A percentile compares a stretch with the other conserved stretches of the same genome.
phyloP scores from a whole-genome alignment of 2,113 vertebrate species.

The Lycaon pictus region DNA sequence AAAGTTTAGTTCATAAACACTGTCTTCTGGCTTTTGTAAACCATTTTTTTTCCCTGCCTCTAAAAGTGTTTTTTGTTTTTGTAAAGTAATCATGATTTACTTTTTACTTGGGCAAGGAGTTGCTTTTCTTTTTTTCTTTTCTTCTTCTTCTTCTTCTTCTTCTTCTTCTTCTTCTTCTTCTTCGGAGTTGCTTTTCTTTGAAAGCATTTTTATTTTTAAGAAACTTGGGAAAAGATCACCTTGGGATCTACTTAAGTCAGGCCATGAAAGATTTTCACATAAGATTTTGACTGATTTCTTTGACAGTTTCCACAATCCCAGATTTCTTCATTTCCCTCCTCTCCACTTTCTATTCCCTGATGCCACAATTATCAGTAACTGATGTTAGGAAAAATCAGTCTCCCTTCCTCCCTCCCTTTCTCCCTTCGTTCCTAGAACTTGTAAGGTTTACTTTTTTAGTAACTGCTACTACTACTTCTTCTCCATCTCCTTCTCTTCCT shows the following conservation, averaged over 20 bases:
- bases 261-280: not conserved
- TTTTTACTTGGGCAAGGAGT: constrained; percentile 37
- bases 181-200: constrained; percentile 3
- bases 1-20: constrained; percentile 22
- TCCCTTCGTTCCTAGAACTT: not conserved
- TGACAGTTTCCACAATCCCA: not conserved
- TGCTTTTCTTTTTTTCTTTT: not conserved
- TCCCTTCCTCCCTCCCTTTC: not conserved
- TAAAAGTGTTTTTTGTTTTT: not conserved
- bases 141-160: too few relatives aligned
- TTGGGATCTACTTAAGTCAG: not conserved
- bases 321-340: constrained; percentile 16
- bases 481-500: too few relatives aligned
- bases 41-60: not conserved
- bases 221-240: not conserved
- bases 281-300: constrained; percentile 10
- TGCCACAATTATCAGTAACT: not conserved
- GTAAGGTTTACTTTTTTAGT: not conserved
- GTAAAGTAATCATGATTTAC: not conserved
- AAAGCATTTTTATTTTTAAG: constrained; percentile 33
- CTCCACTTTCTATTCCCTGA: not conserved
- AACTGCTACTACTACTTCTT: not conserved
- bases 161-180: too few relatives aligned
- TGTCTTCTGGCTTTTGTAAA: constrained; percentile 33
- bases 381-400: not conserved